Conservation (phyloP, 2,888 invertebrate genomes). For the Bellardia bayeri region DNA sequence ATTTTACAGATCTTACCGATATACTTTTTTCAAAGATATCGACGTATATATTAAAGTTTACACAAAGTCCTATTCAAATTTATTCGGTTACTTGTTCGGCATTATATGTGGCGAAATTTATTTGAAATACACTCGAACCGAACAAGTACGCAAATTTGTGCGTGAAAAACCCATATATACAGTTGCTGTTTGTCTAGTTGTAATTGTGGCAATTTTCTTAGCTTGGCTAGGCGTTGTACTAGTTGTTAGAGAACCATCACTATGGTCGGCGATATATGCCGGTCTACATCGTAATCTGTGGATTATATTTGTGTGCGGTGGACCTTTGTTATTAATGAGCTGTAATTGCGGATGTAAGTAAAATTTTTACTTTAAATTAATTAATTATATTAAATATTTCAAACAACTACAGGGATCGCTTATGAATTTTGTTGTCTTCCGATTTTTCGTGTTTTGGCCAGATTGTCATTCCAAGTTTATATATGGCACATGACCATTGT, state of each 20-base stretch:
- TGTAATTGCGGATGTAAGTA: conserved; percentile 82
- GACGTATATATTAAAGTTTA: conserved; percentile 79
- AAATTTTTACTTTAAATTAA: not conserved
- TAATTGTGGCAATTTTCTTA: conserved; percentile 74
- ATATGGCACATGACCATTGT: conserved; percentile 80
- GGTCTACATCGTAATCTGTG: conserved; percentile 83
- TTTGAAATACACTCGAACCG: conserved; percentile 71
- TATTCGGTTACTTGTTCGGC: conserved; percentile 81
- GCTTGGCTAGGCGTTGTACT: conserved; percentile 79
- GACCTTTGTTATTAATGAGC: conserved; percentile 78
- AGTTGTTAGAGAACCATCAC: conserved; percentile 80
- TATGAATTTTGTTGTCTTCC: conserved; percentile 72
- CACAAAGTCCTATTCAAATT: conserved; percentile 80
- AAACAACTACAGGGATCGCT: conserved; percentile 67
- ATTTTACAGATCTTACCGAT: conserved; percentile 79
- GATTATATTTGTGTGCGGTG: conserved; percentile 79
- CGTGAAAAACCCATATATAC: conserved; percentile 75
- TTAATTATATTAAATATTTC: not conserved
- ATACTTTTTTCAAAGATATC: conserved; percentile 79
- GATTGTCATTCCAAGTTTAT: conserved; percentile 81
- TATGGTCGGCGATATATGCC: conserved; percentile 83
- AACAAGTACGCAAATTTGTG: conserved; percentile 51
- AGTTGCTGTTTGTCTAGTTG: conserved; percentile 71
- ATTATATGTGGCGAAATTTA: conserved; percentile 79
- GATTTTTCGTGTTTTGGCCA: conserved; percentile 78